Percentiles rank a stretch among this genome's conserved stretches.
Conservation (phyloP, 2,113 vertebrate genomes). For the Tragelaphus imberbis region DNA sequence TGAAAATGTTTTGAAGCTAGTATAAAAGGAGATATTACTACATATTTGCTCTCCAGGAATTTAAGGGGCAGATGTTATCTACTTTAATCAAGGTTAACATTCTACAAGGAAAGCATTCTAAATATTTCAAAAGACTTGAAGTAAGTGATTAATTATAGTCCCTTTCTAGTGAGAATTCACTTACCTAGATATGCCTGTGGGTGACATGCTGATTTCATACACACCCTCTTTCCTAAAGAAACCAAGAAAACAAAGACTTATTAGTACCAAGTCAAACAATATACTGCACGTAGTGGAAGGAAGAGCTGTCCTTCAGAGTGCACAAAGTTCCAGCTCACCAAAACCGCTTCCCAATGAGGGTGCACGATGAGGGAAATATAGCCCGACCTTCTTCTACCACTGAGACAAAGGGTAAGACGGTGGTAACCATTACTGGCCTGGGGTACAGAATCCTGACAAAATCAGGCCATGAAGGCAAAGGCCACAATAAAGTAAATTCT, state of each 20-base stretch:
- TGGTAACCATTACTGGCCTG: background rate
- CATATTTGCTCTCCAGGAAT: background rate
- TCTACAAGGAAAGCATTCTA: background rate
- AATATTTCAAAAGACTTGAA: background rate
- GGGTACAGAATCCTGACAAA: background rate
- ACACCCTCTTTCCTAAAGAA: conserved; percentile 84
- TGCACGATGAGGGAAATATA: background rate
- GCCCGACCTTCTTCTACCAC: background rate
- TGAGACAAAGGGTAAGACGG: background rate
- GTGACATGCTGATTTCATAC: conserved; percentile 88
- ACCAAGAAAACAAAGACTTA: conserved; percentile 34
- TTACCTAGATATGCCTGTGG: conserved; percentile 91
- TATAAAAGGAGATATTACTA: background rate
- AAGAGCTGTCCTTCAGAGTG: background rate
- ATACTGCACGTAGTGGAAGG: background rate
- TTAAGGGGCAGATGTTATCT: background rate
- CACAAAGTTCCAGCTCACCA: background rate
- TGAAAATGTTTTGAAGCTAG: background rate
- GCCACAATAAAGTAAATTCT: background rate
- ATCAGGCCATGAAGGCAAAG: background rate
- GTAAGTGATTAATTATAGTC: background rate
- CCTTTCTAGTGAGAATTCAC: conserved; percentile 28
- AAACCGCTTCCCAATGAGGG: background rate
- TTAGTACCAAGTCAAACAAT: conserved; percentile 18
- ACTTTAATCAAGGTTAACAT: background rate